Evolutionary conservation across 2,113 vertebrate genomes (phyloP).

Genomic region (Lucifuga dentata): DNA sequence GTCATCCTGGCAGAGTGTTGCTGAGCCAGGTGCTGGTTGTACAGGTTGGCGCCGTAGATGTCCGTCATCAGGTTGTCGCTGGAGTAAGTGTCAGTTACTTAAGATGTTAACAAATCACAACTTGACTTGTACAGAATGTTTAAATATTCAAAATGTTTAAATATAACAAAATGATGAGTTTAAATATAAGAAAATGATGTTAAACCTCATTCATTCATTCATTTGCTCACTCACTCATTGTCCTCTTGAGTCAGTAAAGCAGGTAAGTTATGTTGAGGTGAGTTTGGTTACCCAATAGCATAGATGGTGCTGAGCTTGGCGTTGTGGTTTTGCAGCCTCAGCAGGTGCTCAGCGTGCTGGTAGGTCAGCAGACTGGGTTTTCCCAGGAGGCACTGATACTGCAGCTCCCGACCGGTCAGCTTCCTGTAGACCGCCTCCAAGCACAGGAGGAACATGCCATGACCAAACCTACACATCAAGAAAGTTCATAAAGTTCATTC

Average conservation of each 20-base stretch:
- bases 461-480: slow-evolving; percentile 90
- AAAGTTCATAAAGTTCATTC: too few species aligned
- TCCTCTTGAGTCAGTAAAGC: too few species aligned
- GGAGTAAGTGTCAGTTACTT: too few species aligned
- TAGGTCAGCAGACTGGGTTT: slow-evolving; percentile 91
- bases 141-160: too few species aligned
- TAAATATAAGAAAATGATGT: too few species aligned
- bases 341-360: slow-evolving; percentile 84
- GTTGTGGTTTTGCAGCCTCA: slow-evolving; percentile 74
- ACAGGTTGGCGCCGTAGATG: slow-evolving; percentile 91
- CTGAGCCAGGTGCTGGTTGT: slow-evolving; percentile 87
- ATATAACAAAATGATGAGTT: too few species aligned
- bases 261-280: too few species aligned
- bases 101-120: too few species aligned
- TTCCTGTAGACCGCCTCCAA: slow-evolving; percentile 92
- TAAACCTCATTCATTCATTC: too few species aligned
- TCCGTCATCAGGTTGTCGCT: slow-evolving; percentile 93
- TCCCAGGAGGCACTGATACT: slow-evolving; percentile 87
- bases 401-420: slow-evolving; percentile 88
- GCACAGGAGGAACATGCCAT: slow-evolving; percentile 91
- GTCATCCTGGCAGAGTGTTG: slow-evolving; percentile 38
- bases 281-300: slow-evolving; percentile 89
- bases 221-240: too few species aligned
- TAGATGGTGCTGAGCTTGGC: slow-evolving; percentile 85
- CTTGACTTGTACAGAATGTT: too few species aligned